Evolutionary conservation across 2,888 invertebrate genomes (phyloP).

Genomic region (Podabrus alpinus): DNA sequence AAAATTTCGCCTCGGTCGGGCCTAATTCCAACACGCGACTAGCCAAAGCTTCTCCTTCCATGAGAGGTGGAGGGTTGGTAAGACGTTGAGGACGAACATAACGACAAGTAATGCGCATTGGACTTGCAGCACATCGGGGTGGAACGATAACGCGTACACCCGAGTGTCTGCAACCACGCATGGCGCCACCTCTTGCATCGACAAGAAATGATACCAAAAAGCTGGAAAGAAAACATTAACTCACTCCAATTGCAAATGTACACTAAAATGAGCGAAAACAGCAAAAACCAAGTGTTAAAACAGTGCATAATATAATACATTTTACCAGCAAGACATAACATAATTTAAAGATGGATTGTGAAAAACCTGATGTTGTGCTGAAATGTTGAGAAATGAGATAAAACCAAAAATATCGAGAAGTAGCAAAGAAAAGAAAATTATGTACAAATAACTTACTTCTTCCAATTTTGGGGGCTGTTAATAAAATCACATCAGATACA

Average conservation of each 20-base stretch:
- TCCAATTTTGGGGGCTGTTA: conserved; percentile 53
- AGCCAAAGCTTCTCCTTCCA: conserved; percentile 98
- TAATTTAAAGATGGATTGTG: not conserved
- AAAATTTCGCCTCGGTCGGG: conserved; percentile 93
- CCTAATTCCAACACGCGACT: conserved; percentile 93
- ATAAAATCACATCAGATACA: conserved; percentile 42
- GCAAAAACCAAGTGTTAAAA: not conserved
- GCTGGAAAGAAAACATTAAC: conserved; percentile 56
- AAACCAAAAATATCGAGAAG: not conserved
- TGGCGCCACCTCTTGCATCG: conserved; percentile 97
- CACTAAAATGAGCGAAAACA: not conserved
- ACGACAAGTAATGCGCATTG: conserved; percentile 95
- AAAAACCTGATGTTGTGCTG: not conserved
- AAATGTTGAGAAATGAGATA: not conserved
- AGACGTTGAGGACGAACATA: conserved; percentile 75
- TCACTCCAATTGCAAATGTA: not conserved
- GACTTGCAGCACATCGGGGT: conserved; percentile 91
- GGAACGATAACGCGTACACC: conserved; percentile 97
- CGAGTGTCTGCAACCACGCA: conserved; percentile 97
- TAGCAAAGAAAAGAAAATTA: conserved; percentile 24
- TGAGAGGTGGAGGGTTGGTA: conserved; percentile 90
- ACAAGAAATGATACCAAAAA: conserved; percentile 99
- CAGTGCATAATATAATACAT: not conserved
- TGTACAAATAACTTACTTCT: conserved; percentile 52
- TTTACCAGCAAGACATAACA: not conserved